Base-by-base conservation (phyloP, 2,888 invertebrate species). In the Podabrus alpinus region DNA sequence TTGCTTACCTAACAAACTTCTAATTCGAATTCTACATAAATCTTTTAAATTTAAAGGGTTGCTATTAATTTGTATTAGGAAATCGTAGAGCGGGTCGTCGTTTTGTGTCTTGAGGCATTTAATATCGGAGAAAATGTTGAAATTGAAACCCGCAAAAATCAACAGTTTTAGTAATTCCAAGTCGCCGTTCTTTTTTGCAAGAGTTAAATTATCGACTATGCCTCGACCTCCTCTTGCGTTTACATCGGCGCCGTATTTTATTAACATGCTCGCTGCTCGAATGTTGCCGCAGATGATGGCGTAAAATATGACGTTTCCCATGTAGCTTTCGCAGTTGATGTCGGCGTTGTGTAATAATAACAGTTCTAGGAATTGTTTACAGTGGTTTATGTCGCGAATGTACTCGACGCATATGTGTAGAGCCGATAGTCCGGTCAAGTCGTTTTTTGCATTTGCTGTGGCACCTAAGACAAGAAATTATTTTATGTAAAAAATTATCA, bases 401-500 rank as follows among this genome's bases (percentile, higher is more conserved):
- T 88, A 89, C 82, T 92, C 90, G 2, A 92, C 90, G 64, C 92
- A 92, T 72, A 91, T 88, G 80, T 92, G 92, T n/a, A 93, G 85
- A 0, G 90, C 90, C 13, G 86, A 85, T 81, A 85, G 88, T 15
- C 88, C 87, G 75, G 86, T 85, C 60, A 86, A 84, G 73, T 84
- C 83, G 73, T 86, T 86, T 11, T 81, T 79, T 1, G 84, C 81
- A 74, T 86, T 87, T n/a, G 84, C 85, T 71, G 85, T 83, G 7
- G 86, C 86, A 16, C 86, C 86, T 81, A 16, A n/a, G n/a, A 15
- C n/a, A 19, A 19, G 60, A 19, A n/a, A 62, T 1, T 13, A 62
- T 13, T 62, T 62, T 17, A 62, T 17, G 61, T 11, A 61, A 15
- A 17, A 17, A 15, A 61, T 61, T 25, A 25, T 25, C 4, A 19